Percentiles rank a stretch among this genome's conserved stretches.
phyloP scores from a whole-genome alignment of 1,140 invertebrate species.

The Drosophila subobscura region DNA sequence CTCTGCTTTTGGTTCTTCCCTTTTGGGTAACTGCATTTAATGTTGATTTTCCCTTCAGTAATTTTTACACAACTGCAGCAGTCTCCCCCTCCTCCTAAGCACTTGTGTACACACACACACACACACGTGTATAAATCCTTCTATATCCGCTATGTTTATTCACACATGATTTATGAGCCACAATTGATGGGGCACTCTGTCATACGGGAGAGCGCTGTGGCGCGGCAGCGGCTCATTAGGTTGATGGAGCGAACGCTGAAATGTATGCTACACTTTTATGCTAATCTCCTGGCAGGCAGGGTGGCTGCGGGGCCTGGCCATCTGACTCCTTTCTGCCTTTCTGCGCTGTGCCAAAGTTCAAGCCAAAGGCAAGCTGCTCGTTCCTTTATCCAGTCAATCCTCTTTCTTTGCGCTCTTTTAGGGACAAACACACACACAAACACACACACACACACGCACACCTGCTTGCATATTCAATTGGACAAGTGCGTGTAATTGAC shows the following conservation, averaged over 20 bases:
- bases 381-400: no score
- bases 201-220: conserved; percentile 44
- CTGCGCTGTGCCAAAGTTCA: conserved; percentile 8
- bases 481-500: conserved; percentile 82
- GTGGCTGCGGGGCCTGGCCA: conserved; percentile 24
- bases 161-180: conserved; percentile 49
- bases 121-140: not conserved
- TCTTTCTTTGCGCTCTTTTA: no score
- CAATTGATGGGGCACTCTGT: conserved; percentile 46
- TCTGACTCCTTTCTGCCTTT: conserved; percentile 3
- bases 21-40: conserved; percentile 54
- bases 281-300: conserved; percentile 64
- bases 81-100: no score
- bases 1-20: conserved; percentile 18
- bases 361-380: conserved; percentile 17
- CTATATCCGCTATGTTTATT: conserved; percentile 27
- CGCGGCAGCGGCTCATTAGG: conserved; percentile 65
- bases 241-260: conserved; percentile 68
- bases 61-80: no score
- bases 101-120: not conserved
- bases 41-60: conserved; percentile 15
- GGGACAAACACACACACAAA: conserved; percentile 16
- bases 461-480: conserved; percentile 75
- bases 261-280: conserved; percentile 59
- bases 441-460: conserved; percentile 19